phyloP scores from a whole-genome alignment of 2,888 invertebrate genomes.

The Nomada ruficornis region DNA sequence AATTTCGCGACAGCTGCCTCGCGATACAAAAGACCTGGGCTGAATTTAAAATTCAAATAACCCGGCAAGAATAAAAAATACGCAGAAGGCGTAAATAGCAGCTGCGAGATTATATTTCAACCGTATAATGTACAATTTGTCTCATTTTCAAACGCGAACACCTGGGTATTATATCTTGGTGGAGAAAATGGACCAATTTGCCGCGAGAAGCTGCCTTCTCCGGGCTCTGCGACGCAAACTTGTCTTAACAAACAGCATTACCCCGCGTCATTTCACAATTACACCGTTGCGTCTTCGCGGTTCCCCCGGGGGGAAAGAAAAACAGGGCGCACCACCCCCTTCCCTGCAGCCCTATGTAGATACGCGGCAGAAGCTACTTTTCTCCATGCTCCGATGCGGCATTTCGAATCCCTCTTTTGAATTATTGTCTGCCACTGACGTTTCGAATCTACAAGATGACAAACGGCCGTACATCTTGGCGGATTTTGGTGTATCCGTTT shows the following conservation, averaged over 20 bases:
- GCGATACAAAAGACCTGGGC: no score
- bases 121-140: no score
- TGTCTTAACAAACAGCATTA: conserved; percentile 35
- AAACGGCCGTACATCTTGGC: neutral
- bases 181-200: no score
- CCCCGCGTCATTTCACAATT: conserved; percentile 35
- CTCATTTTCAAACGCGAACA: no score
- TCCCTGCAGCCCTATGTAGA: conserved; percentile 8
- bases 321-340: neutral
- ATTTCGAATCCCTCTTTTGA: neutral
- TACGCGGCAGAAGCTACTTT: conserved; percentile 1
- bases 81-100: no score
- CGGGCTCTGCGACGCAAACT: conserved; percentile 2
- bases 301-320: conserved; percentile 7
- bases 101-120: no score
- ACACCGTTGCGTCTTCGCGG: conserved; percentile 3
- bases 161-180: no score
- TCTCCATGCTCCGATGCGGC: neutral
- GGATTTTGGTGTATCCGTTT: neutral
- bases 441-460: neutral
- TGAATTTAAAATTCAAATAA: no score
- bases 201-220: neutral
- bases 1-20: no score
- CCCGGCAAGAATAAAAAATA: no score
- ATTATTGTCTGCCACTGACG: conserved; percentile 20